Conservation (phyloP, 2,113 vertebrate species). For the Leptobrachium leishanense region DNA sequence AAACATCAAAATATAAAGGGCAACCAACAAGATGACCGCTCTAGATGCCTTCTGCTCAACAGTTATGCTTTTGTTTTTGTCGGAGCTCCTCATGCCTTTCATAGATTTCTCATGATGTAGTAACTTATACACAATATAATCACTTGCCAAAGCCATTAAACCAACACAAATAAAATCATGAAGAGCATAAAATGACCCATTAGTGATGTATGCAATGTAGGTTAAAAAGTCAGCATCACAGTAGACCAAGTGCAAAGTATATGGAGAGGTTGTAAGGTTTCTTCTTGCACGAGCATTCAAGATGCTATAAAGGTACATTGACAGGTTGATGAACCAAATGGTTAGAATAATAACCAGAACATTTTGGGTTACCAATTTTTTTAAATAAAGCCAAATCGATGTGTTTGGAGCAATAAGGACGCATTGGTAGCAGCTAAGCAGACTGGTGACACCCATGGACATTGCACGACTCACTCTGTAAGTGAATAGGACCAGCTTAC, state of each 20-base stretch:
- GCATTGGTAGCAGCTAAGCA: slow-evolving; percentile 55
- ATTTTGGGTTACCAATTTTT: slow-evolving; percentile 49
- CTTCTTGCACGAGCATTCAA: slow-evolving; percentile 13
- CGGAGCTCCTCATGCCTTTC: slow-evolving; percentile 37
- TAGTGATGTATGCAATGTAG: slow-evolving; percentile 9
- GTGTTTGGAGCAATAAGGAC: slow-evolving; percentile 60
- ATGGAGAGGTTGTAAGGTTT: slow-evolving; percentile 21
- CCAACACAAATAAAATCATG: slow-evolving; percentile 31
- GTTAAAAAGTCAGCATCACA: slow-evolving; percentile 28
- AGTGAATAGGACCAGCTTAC: slow-evolving; percentile 67
- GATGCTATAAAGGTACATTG: slow-evolving; percentile 15
- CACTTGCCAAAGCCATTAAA: slow-evolving; percentile 24
- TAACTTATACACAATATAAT: slow-evolving; percentile 36
- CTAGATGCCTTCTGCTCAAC: slow-evolving; percentile 10
- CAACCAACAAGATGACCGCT: too few relatives aligned
- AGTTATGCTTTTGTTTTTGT: slow-evolving; percentile 6
- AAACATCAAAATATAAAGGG: slow-evolving; percentile 13
- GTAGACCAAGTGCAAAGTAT: slow-evolving; percentile 30
- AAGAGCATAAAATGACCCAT: slow-evolving; percentile 9
- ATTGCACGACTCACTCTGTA: slow-evolving; percentile 66
- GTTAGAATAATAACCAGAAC: slow-evolving; percentile 38
- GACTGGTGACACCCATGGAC: slow-evolving; percentile 74
- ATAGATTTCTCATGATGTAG: slow-evolving; percentile 19
- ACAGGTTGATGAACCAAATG: slow-evolving; percentile 19
- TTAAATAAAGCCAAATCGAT: slow-evolving; percentile 57